Conservation (phyloP, 2,797 vertebrate species). For the Caiman crocodilus region DNA sequence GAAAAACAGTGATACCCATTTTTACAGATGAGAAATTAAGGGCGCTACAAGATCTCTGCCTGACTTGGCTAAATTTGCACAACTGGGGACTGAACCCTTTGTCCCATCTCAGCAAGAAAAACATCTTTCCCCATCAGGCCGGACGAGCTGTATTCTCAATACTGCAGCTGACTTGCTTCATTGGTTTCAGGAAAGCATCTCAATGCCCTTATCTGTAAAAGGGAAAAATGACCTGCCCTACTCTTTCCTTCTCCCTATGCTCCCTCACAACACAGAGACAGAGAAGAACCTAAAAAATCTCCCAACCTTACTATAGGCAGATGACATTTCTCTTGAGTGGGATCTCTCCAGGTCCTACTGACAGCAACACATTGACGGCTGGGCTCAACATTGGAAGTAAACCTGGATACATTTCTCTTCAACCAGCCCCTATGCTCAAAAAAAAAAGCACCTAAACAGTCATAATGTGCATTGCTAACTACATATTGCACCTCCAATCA, state of each 20-base stretch:
- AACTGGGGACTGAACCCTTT: neutral
- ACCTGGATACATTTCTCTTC: neutral
- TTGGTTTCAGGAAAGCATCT: neutral
- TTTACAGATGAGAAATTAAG: neutral
- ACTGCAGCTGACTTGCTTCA: neutral
- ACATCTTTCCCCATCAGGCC: neutral
- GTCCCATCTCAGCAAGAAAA: neutral
- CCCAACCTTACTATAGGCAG: neutral
- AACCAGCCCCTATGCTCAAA: rapidly evolving
- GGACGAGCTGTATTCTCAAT: neutral
- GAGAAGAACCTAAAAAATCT: neutral
- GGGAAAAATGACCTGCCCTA: neutral
- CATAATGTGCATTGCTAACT: constrained; percentile 58
- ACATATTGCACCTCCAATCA: constrained; percentile 71
- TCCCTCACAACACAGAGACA: rapidly evolving
- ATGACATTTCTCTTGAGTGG: rapidly evolving
- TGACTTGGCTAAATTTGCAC: rapidly evolving
- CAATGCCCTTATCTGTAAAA: neutral
- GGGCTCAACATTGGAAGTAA: neutral
- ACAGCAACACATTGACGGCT: neutral
- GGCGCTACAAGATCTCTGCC: rapidly evolving
- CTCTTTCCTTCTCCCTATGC: rapidly evolving
- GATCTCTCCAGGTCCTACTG: neutral
- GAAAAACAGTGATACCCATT: rapidly evolving
- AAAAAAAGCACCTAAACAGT: constrained; percentile 18